These are phyloP conservation scores for Benitochromis conjunctus DNA, from an alignment of 2,113 vertebrate genomes.

Conservation along the genomic window DNA sequence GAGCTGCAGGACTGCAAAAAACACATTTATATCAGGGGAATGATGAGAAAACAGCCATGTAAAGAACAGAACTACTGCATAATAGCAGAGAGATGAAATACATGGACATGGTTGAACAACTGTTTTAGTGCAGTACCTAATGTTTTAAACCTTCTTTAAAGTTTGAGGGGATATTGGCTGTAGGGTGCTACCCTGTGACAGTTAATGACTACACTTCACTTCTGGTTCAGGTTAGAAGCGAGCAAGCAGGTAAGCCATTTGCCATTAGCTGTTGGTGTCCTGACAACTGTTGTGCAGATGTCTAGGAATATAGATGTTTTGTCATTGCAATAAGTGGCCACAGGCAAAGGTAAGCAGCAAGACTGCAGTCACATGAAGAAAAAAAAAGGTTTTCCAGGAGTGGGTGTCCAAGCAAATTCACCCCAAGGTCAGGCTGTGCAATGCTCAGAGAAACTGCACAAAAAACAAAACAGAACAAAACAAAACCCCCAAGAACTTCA, in stretches of 20 bases:
- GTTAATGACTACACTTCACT: neutral
- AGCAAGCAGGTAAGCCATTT: neutral
- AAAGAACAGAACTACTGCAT: neutral
- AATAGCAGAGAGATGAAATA: neutral
- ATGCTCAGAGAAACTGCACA: neutral
- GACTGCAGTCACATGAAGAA: neutral
- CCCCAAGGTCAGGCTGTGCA: neutral
- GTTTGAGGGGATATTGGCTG: neutral
- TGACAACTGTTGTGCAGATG: neutral
- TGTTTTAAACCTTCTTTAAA: neutral
- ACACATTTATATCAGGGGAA: conserved; percentile 1
- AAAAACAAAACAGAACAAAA: neutral
- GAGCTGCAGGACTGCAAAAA: conserved; percentile 13
- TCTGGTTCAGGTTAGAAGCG: neutral
- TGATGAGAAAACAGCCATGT: neutral
- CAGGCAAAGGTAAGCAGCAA: neutral
- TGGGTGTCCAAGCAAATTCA: neutral
- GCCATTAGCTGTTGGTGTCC: neutral
- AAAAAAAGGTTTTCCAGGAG: neutral
- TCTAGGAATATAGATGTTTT: neutral
- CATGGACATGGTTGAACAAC: neutral
- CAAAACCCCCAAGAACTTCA: neutral
- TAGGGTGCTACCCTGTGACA: neutral
- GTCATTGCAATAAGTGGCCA: neutral
- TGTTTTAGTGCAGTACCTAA: neutral